These are phyloP conservation scores for Aspidoscelis tigris DNA, from an alignment of 2,113 vertebrate genomes.

Conservation along the genomic window DNA sequence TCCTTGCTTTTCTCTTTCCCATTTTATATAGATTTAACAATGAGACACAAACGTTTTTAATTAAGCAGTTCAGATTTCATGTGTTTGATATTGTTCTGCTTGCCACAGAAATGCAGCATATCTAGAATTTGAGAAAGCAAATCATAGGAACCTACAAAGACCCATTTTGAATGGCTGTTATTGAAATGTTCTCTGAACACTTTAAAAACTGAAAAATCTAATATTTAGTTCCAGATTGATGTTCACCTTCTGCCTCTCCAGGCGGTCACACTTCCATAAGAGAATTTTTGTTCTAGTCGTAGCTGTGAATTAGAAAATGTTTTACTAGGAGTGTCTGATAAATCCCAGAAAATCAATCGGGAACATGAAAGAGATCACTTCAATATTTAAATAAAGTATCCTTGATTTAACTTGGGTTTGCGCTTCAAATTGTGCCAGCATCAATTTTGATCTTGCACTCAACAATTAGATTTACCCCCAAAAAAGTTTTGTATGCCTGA, in stretches of 20 bases:
- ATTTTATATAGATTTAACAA: not conserved
- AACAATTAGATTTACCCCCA: no score
- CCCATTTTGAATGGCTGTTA: not conserved
- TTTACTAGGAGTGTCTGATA: not conserved
- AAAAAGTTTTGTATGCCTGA: not conserved
- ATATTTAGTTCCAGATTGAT: not conserved
- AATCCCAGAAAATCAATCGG: not conserved
- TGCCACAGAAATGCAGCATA: not conserved
- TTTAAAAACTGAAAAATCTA: not conserved
- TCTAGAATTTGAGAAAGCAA: not conserved
- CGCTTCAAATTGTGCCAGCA: no score
- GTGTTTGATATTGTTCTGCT: not conserved
- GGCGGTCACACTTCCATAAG: not conserved
- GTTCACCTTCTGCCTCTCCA: not conserved
- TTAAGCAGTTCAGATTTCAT: not conserved
- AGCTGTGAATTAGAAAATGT: not conserved
- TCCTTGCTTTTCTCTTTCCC: not conserved
- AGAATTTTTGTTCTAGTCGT: not conserved
- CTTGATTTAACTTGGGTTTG: not conserved
- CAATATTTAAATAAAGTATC: not conserved
- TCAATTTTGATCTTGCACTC: not conserved
- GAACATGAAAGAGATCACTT: not conserved
- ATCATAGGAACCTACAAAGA: not conserved
- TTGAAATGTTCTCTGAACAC: not conserved
- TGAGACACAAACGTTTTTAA: not conserved